Conservation (phyloP, 2,888 invertebrate genomes). For the Oxyteleia sp. region DNA sequence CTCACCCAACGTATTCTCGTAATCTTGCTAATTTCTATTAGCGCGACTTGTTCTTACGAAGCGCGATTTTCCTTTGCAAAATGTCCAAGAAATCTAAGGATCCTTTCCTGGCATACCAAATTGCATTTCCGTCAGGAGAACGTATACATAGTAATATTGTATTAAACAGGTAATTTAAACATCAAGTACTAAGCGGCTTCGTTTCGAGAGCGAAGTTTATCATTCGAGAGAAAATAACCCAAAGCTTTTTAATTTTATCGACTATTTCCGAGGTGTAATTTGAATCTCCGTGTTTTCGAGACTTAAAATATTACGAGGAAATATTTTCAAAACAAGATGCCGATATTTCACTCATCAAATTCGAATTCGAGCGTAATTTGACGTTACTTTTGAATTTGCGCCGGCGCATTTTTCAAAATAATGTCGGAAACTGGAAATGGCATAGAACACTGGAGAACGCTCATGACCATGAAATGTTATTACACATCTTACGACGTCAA, state of each 20-base stretch:
- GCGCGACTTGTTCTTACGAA: constrained; percentile 64
- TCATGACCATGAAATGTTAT: constrained; percentile 63
- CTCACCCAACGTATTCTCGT: constrained; percentile 76
- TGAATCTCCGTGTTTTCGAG: not conserved
- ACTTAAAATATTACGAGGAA: no score
- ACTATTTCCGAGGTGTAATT: constrained; percentile 8
- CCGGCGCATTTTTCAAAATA: constrained; percentile 18
- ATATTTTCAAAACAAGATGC: not conserved
- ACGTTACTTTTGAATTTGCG: constrained; percentile 12
- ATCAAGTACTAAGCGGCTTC: constrained; percentile 27
- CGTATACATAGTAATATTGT: constrained; percentile 50
- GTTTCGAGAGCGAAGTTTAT: constrained; percentile 14
- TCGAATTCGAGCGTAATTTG: constrained; percentile 3
- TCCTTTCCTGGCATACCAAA: constrained; percentile 59
- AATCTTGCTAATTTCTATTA: constrained; percentile 79
- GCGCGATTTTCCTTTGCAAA: constrained; percentile 62
- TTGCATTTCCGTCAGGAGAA: constrained; percentile 64
- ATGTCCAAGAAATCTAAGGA: constrained; percentile 56
- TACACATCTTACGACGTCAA: constrained; percentile 46
- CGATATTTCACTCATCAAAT: not conserved
- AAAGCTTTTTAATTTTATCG: constrained; percentile 22
- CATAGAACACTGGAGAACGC: constrained; percentile 16
- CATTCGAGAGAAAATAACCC: constrained; percentile 19
- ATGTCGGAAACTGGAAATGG: constrained; percentile 28
- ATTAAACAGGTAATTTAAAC: constrained; percentile 54